These are phyloP conservation scores for Lasioglossum malachurum DNA, from an alignment of 2,888 invertebrate species.

Conservation along the genomic window DNA sequence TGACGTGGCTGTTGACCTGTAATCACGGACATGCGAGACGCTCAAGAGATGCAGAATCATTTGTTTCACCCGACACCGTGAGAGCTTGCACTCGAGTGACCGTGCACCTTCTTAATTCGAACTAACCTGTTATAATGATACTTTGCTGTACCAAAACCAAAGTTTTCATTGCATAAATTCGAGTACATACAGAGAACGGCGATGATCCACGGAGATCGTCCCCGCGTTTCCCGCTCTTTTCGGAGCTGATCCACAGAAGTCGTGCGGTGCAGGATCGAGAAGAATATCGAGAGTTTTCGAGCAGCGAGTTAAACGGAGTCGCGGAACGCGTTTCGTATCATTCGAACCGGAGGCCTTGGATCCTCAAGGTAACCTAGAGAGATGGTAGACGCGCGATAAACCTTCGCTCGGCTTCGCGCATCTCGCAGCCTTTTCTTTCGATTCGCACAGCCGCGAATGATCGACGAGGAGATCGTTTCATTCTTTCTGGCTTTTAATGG, in stretches of 20 bases:
- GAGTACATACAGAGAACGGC: too few species aligned
- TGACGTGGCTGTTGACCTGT: background rate
- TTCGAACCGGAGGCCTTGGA: slow-evolving; percentile 54
- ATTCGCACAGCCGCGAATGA: background rate
- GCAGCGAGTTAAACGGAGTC: slow-evolving; percentile 2
- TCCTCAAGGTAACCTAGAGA: slow-evolving; percentile 53
- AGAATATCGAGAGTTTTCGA: background rate
- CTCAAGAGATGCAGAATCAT: background rate
- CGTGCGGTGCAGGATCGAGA: background rate
- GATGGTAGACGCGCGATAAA: slow-evolving; percentile 57
- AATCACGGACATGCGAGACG: background rate
- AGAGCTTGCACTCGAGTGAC: background rate
- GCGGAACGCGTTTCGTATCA: slow-evolving; percentile 31
- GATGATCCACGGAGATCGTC: background rate
- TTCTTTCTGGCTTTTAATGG: background rate
- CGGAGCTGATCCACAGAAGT: background rate
- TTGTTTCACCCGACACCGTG: background rate
- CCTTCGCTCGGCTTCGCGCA: slow-evolving; percentile 20
- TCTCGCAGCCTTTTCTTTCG: slow-evolving; percentile 13
- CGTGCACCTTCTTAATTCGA: background rate
- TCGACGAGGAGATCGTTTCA: background rate
- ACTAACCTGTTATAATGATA: background rate
- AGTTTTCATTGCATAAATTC: too few species aligned
- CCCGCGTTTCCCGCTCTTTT: background rate
- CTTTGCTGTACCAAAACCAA: background rate